These are phyloP conservation scores for Cheilosia vulpina DNA, from an alignment of 2,888 invertebrate genomes.

Conservation along the genomic window DNA sequence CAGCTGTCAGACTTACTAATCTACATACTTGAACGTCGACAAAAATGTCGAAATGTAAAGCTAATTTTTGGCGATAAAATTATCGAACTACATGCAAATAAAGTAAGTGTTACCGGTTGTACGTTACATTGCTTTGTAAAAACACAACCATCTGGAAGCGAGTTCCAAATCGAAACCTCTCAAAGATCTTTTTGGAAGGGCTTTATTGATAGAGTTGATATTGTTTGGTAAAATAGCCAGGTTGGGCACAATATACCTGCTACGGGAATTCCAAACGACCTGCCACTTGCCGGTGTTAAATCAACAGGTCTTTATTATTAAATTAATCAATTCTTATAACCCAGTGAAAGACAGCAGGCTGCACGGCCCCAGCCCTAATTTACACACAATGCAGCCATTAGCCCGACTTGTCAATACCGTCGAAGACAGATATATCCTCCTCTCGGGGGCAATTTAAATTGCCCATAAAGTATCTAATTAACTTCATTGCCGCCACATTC, in stretches of 20 bases:
- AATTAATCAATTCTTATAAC: background rate
- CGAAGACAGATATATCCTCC: slow-evolving; percentile 65
- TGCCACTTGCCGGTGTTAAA: background rate
- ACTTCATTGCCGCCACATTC: slow-evolving; percentile 68
- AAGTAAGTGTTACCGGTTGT: no score
- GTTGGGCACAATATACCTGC: background rate
- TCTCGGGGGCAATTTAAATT: slow-evolving; percentile 38
- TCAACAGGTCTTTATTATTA: background rate
- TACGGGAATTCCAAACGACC: background rate
- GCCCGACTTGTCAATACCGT: slow-evolving; percentile 42
- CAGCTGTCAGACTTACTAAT: no score
- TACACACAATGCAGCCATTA: slow-evolving; percentile 69
- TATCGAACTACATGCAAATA: no score
- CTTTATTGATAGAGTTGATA: no score
- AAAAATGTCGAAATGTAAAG: no score
- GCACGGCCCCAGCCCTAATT: slow-evolving; percentile 29
- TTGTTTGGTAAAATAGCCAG: background rate
- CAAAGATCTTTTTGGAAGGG: no score
- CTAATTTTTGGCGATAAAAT: no score
- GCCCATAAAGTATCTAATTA: slow-evolving; percentile 72
- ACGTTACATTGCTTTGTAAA: no score
- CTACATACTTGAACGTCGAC: no score
- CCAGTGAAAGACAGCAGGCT: background rate
- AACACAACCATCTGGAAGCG: no score
- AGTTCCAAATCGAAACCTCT: no score